A percentile compares a stretch with the other conserved stretches of the same genome.
These are phyloP conservation scores for Eulemur coronatus DNA, from an alignment of 2,797 vertebrate species.

Conservation along the genomic window DNA sequence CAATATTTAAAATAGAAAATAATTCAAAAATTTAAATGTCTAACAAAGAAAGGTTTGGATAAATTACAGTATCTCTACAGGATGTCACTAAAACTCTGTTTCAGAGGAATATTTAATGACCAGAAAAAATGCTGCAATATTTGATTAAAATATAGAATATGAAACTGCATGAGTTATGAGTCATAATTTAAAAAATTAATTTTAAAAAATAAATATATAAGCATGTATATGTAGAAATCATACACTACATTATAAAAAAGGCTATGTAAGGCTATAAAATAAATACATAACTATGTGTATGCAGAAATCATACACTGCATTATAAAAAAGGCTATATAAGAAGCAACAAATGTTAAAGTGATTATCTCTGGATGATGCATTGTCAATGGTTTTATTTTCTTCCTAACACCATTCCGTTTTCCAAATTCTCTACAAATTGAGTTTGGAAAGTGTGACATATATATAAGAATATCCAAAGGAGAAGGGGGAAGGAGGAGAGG, in stretches of 20 bases:
- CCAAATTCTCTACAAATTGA: slow-evolving; percentile 40
- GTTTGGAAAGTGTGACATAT: not conserved
- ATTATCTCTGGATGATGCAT: not conserved
- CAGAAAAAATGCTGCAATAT: not conserved
- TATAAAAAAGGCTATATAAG: not conserved
- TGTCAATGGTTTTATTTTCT: not conserved
- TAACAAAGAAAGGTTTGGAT: not conserved
- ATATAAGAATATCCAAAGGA: not conserved
- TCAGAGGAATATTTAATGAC: slow-evolving; percentile 8
- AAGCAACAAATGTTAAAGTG: slow-evolving; percentile 22
- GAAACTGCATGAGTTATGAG: not conserved
- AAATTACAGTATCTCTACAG: not conserved
- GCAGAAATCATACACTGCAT: not conserved
- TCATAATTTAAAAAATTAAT: not conserved
- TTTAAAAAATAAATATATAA: not conserved
- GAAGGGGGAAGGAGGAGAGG: not conserved
- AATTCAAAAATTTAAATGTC: not conserved
- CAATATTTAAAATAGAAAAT: slow-evolving; percentile 31
- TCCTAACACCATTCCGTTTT: slow-evolving; percentile 26
- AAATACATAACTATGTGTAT: not conserved
- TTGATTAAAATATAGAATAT: slow-evolving; percentile 5
- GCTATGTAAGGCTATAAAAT: not conserved
- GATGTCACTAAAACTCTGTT: not conserved
- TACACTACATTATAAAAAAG: not conserved
- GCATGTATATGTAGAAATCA: not conserved